Evolutionary conservation across 2,113 vertebrate species (phyloP), one percentile per base, ranked within the genome.

Genomic region (Takifugu bimaculatus): DNA sequence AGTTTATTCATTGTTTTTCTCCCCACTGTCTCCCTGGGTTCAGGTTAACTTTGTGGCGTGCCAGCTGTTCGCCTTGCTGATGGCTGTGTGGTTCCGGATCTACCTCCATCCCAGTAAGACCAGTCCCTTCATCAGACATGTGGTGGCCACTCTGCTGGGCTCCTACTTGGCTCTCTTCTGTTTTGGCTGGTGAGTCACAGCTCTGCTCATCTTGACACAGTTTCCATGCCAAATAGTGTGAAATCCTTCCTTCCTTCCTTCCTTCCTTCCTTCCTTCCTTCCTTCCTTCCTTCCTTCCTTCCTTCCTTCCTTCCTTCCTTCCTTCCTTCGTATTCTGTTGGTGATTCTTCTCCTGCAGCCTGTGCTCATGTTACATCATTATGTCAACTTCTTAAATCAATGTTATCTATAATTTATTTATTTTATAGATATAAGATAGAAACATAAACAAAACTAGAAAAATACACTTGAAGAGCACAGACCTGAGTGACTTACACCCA

Each of bases 31-130:
- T 15, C 20, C 14, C 44, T 47, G 26, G 78, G 47, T 71, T 26
- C 92, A 99, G 97, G 95, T 99, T 66, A 98, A 98, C 90, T 99
- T 99, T 79, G 97, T 99, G 88, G 95, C 94, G 74, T 94, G 96
- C 88, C 97, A 98, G 88, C 90, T 99, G 72, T 95, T 96, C 75
- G 97, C 96, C 85, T 93, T 99, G 91, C 88, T 98, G 59, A 96
- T 94, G 39, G 96, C 96, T 52, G 4, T 96, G 74, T 98, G 96
- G 95, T 98, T 98, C 84, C 93, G 97, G 78, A 91, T 94, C 68
- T 98, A 99, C 78, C 94, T 99, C 76, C 95, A 94, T 79, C 93
- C 95, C 82, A 96, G 94, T 91, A 96, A 96, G 91, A 95, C 95
- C 64, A 99, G 94, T 85, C 93, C 95, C 12, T 96, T 94, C 83